phyloP scores from a whole-genome alignment of 1,140 invertebrate species.

The Ditylenchus dipsaci region DNA sequence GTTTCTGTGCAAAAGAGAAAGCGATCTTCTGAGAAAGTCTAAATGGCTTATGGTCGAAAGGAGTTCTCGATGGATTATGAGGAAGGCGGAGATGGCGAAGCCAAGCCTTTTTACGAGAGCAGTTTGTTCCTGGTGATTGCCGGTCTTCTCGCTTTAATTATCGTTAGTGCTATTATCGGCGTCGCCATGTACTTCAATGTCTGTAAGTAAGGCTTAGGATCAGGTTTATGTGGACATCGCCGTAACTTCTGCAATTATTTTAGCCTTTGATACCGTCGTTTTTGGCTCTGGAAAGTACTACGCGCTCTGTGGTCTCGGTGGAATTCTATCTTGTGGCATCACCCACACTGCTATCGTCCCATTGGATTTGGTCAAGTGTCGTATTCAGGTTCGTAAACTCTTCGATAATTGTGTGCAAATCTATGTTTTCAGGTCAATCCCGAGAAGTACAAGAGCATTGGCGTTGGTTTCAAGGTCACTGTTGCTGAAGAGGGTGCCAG shows the following conservation, averaged over 20 bases:
- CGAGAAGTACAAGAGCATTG: slow-evolving; percentile 84
- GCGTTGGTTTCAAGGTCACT: slow-evolving; percentile 76
- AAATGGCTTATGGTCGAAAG: no score
- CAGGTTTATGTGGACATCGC: slow-evolving; percentile 6
- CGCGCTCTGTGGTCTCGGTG: slow-evolving; percentile 80
- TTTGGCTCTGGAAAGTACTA: slow-evolving; percentile 90
- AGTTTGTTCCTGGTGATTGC: no score
- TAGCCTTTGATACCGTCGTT: slow-evolving; percentile 34
- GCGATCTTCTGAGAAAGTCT: no score
- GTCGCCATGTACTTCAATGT: no score
- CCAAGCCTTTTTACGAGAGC: no score
- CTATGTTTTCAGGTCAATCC: slow-evolving; percentile 65
- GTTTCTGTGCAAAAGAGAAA: no score
- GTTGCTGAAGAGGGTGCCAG: slow-evolving; percentile 79
- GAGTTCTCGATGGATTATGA: no score
- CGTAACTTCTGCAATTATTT: slow-evolving; percentile 20
- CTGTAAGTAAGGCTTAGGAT: no score
- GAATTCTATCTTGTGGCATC: slow-evolving; percentile 88
- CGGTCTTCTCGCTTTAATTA: no score
- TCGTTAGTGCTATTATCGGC: no score
- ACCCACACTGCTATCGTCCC: slow-evolving; percentile 81
- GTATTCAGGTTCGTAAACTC: slow-evolving; percentile 75
- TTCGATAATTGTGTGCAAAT: neutral
- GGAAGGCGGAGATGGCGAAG: no score
- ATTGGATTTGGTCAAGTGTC: slow-evolving; percentile 95